Evolutionary conservation across 2,888 invertebrate genomes (phyloP).

Genomic region (Malachius bipustulatus): DNA sequence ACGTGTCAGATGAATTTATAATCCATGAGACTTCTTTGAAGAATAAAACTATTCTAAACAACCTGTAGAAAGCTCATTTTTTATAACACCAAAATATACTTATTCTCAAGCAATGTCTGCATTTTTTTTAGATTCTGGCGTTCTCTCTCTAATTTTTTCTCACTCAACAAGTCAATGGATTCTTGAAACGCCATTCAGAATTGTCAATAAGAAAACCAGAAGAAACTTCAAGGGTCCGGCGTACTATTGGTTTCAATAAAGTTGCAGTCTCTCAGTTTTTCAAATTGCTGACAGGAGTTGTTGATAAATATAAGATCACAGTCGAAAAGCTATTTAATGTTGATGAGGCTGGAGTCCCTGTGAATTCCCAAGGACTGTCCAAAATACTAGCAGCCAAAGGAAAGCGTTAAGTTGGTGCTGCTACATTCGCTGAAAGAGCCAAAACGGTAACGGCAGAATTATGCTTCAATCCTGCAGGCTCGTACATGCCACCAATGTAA

Average conservation of each 20-base stretch:
- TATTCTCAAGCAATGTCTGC: no score
- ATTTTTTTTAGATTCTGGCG: no score
- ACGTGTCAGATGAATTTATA: no score
- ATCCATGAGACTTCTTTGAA: no score
- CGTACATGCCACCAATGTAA: slow-evolving; percentile 16
- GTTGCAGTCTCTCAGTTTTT: slow-evolving; percentile 19
- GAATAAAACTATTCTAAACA: no score
- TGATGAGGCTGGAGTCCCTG: slow-evolving; percentile 27
- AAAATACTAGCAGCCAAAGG: slow-evolving; percentile 20
- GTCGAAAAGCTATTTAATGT: slow-evolving; percentile 19
- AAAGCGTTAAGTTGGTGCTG: slow-evolving; percentile 18
- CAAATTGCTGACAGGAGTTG: slow-evolving; percentile 17
- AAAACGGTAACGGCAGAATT: slow-evolving; percentile 18
- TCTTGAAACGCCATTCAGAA: background rate
- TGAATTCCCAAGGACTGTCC: slow-evolving; percentile 19
- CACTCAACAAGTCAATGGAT: no score
- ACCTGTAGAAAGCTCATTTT: no score
- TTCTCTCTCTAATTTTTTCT: no score
- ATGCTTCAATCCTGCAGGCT: slow-evolving; percentile 20
- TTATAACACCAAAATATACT: no score
- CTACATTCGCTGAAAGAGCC: slow-evolving; percentile 21
- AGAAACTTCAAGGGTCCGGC: slow-evolving; percentile 22
- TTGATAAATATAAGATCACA: slow-evolving; percentile 22
- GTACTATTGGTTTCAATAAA: slow-evolving; percentile 28
- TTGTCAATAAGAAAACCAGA: slow-evolving; percentile 15